phyloP scores from a whole-genome alignment of 2,797 vertebrate genomes.

The Yasuhikotakia modesta region DNA sequence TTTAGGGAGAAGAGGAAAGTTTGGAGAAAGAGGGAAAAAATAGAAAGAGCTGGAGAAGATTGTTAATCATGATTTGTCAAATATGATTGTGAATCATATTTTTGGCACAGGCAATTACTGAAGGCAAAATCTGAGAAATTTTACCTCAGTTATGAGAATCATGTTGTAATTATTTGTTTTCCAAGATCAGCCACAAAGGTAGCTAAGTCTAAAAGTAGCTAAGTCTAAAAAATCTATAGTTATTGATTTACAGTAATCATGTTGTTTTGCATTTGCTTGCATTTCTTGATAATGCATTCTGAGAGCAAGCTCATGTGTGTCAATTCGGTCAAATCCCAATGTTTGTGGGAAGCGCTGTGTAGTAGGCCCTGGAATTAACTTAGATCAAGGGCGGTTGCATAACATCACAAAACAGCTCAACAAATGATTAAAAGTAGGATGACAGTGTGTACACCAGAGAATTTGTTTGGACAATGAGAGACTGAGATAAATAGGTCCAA shows the following conservation, averaged over 20 bases:
- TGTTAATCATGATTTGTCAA: slow-evolving; percentile 2
- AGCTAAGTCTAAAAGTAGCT: background rate
- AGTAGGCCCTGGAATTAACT: slow-evolving; percentile 47
- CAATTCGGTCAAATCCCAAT: slow-evolving; percentile 30
- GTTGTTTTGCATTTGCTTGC: background rate
- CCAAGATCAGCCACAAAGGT: background rate
- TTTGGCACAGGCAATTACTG: slow-evolving; percentile 32
- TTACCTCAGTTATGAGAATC: background rate
- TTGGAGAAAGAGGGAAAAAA: slow-evolving; percentile 6
- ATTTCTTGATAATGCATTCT: slow-evolving; percentile 7
- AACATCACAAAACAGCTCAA: slow-evolving; percentile 43
- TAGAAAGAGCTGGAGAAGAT: slow-evolving; percentile 12
- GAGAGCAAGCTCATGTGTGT: slow-evolving; percentile 25
- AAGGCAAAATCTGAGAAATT: slow-evolving; percentile 6
- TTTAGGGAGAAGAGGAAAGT: background rate
- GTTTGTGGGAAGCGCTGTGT: slow-evolving; percentile 21
- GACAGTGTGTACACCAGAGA: slow-evolving; percentile 14
- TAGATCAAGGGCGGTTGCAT: slow-evolving; percentile 53
- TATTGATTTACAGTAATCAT: background rate
- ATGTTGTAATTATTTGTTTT: background rate
- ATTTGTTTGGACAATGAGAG: slow-evolving; percentile 2
- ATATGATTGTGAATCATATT: no score
- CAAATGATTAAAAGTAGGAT: slow-evolving; percentile 40
- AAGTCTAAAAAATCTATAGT: background rate
- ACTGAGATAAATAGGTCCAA: slow-evolving; percentile 2